Evolutionary conservation across 2,888 invertebrate species (phyloP), one percentile per base, ranked within the genome.

Genomic region (Heteromyza rotundicornis): DNA sequence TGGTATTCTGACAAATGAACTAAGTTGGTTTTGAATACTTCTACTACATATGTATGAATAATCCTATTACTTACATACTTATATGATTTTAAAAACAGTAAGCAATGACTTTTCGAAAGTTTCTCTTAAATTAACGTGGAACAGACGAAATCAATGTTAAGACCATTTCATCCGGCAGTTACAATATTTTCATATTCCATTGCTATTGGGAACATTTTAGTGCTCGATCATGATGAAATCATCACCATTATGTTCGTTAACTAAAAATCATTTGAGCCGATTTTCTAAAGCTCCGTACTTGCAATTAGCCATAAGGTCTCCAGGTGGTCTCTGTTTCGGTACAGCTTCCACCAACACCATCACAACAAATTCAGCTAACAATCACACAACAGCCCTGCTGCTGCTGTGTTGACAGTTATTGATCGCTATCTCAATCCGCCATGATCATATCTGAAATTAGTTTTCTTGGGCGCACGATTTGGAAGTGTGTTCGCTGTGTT

Each of bases 221-320:
- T 74, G 76, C 76, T 72, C 68, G 74, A 74, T 74, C 74, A 74
- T 74, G 76, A 75, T 76, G 74, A 74, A 76, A 74, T 74, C 74
- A 74, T 74, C 74, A 74, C 76, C 74, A 75, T 22, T 65, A 72
- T 64, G n/a, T n/a, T n/a, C n/a, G n/a, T n/a, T n/a, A n/a, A n/a
- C n/a, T n/a, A n/a, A n/a, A n/a, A 2, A 17, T 16, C 12, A 20
- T 53, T 24, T 12, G 10, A n/a, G 19, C 70, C 69, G 67, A 70
- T 61, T 62, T 61, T 64, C 36, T 70, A 64, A 60, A 70, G 62
- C 22, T 14, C 2, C 5, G 24, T 68, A 71, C 68, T 67, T 73
- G 75, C 71, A 73, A 76, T 73, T 73, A 73, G 76, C 56, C 67
- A 64, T 57, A 65, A 62, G 60, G 66, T 67, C 73, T 66, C 75